Percentiles rank a stretch among this genome's conserved stretches.
These are phyloP conservation scores for Bacillus rossius DNA, from an alignment of 1,140 invertebrate genomes.

Conservation along the genomic window DNA sequence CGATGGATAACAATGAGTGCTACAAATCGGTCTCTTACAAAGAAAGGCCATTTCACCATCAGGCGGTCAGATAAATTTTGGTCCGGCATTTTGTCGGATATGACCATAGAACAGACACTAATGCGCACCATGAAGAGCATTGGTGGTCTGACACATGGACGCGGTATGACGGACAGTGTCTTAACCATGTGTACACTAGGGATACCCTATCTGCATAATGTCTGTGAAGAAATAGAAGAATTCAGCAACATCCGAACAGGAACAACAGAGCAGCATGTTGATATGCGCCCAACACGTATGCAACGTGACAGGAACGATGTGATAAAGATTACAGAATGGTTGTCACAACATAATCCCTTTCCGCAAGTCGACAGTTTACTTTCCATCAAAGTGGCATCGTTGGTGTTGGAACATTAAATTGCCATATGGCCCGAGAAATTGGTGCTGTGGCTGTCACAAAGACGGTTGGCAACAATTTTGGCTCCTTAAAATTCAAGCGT, in stretches of 20 bases:
- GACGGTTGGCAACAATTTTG: conserved; percentile 15
- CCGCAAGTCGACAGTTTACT: conserved; percentile 27
- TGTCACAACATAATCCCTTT: conserved; percentile 32
- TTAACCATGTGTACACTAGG: conserved; percentile 36
- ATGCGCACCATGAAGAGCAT: conserved; percentile 41
- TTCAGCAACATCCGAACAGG: conserved; percentile 30
- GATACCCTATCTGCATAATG: conserved; percentile 28
- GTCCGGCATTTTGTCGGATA: conserved; percentile 40
- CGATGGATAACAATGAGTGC: conserved; percentile 31
- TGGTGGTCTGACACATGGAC: conserved; percentile 34
- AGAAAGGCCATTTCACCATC: conserved; percentile 35
- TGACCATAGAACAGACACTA: conserved; percentile 38
- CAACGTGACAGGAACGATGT: conserved; percentile 36
- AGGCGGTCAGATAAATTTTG: conserved; percentile 40
- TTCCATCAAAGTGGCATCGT: conserved; percentile 38
- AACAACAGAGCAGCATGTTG: conserved; percentile 41
- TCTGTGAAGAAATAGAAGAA: conserved; percentile 29
- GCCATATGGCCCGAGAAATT: conserved; percentile 36
- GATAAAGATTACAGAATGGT: conserved; percentile 34
- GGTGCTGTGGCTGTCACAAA: conserved; percentile 25
- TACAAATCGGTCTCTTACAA: conserved; percentile 20
- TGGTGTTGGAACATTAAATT: conserved; percentile 37
- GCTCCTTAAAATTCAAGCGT: conserved; percentile 32
- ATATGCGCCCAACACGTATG: conserved; percentile 35
- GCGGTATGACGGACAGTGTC: conserved; percentile 36